Base-by-base conservation (phyloP, 2,113 vertebrate species). In the Urocynchramus pylzowi region DNA sequence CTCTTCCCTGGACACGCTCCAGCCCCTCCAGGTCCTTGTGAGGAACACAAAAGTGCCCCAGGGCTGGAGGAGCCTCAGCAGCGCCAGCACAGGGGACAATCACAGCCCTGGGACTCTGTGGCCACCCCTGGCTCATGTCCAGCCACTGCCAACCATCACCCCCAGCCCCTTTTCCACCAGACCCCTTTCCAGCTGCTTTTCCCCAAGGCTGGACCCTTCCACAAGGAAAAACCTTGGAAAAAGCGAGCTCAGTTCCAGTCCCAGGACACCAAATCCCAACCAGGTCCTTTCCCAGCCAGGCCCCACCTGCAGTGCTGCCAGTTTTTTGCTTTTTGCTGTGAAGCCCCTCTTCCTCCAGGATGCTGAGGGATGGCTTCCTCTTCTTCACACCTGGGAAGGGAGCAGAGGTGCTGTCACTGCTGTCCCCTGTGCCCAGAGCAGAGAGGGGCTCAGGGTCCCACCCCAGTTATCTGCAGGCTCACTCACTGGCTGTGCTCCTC, bases 291-390 rank as follows among this genome's bases (percentile, higher is more conserved):
- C 8, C 53, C 16, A 20, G 35, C 52, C 42, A n/a, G 4, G 15
- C 7, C 71, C 64, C 76, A 99, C 99, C 98, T 96, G 98, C 56
- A 65, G 93, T 24, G 8, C 93, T 90, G 30, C 63, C 17, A 2
- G 85, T 96, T 50, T 96, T 98, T 31, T 95, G 45, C 91, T 94
- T 98, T 85, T 99, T 99, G 81, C 50, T 93, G 59, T 15, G 16
- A 3, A 59, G 60, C 21, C 96, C 98, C 4, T 98, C 98, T 3
- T 98, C 98, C 11, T 98, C 98, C 28, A 95, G 97, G 22, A 93
- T 89, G 76, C 90, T 97, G 94, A 76, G 95, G 91, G 89, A 69
- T 85, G 98, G 39, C 53, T 97, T 97, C 53, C 97, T 23, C 33
- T 67, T 97, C 31, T 95, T 95, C 56, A 75, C 87, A 31, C 88